phyloP scores from a whole-genome alignment of 2,113 vertebrate genomes.

The Seriola rivoliana region DNA sequence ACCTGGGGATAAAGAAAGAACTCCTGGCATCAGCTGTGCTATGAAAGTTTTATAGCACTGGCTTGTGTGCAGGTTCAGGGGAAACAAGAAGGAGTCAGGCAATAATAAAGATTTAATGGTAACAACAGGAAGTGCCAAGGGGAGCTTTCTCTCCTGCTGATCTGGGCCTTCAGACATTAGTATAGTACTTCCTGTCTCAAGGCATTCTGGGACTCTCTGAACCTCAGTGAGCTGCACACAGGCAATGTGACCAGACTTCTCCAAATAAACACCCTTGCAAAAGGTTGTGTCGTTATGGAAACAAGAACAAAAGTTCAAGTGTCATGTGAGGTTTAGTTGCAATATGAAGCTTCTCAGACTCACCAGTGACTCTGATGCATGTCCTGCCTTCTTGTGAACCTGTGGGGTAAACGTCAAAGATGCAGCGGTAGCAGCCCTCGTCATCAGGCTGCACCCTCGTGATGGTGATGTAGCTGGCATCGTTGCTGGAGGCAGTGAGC shows the following conservation, averaged over 20 bases:
- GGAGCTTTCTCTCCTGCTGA: constrained; percentile 23
- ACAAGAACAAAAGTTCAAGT: constrained; percentile 27
- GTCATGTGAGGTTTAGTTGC: not conserved
- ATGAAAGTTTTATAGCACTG: not conserved
- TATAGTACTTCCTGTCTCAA: constrained; percentile 39
- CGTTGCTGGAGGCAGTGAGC: constrained; percentile 35
- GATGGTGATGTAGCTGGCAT: constrained; percentile 79
- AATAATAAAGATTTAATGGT: constrained; percentile 11
- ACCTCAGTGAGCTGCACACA: not conserved
- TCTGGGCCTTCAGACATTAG: constrained; percentile 20
- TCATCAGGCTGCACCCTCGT: constrained; percentile 43
- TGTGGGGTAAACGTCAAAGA: constrained; percentile 79
- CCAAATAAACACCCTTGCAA: constrained; percentile 20
- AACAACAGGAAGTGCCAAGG: constrained; percentile 40
- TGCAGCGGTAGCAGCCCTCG: constrained; percentile 83
- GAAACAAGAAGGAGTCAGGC: not conserved
- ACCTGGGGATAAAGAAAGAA: constrained; percentile 53
- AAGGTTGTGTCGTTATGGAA: not conserved
- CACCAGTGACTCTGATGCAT: constrained; percentile 78
- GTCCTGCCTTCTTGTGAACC: constrained; percentile 72
- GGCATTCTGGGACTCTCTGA: constrained; percentile 21
- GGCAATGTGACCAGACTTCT: not conserved
- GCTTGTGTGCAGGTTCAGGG: not conserved
- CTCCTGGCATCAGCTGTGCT: not conserved
- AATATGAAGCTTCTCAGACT: constrained; percentile 9